phyloP scores from a whole-genome alignment of 2,113 vertebrate genomes.

The Brachypteracias leptosomus region DNA sequence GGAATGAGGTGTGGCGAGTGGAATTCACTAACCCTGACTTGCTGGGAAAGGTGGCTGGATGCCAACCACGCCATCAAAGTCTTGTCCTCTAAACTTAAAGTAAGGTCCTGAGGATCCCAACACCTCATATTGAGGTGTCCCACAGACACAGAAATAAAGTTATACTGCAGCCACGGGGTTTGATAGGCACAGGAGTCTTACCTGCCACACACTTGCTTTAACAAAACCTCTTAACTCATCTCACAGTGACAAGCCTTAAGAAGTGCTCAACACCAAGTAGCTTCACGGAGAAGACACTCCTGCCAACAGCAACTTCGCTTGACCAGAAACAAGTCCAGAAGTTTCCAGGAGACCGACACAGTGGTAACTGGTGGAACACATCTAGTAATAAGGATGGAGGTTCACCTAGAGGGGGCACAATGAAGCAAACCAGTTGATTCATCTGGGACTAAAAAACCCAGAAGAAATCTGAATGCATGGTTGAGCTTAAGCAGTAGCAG shows the following conservation, averaged over 20 bases:
- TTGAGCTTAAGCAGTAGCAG: background rate
- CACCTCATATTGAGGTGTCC: background rate
- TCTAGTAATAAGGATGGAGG: background rate
- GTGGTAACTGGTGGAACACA: background rate
- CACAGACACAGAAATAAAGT: background rate
- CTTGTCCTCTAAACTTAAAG: background rate
- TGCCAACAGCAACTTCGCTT: background rate
- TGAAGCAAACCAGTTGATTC: background rate
- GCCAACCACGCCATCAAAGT: background rate
- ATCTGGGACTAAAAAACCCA: background rate
- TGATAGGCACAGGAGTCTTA: background rate
- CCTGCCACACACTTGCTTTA: background rate
- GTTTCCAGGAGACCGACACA: background rate
- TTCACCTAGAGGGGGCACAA: background rate
- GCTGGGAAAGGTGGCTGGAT: background rate
- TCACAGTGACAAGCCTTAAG: accelerated
- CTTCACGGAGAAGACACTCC: background rate
- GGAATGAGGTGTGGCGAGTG: constrained; percentile 27
- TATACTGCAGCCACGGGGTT: background rate
- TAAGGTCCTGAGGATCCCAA: background rate
- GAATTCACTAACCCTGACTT: background rate
- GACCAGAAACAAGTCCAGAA: background rate
- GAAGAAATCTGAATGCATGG: background rate
- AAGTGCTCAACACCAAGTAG: background rate
- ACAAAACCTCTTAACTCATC: background rate